phyloP scores from a whole-genome alignment of 2,888 invertebrate genomes.

The Conomelus anceps region DNA sequence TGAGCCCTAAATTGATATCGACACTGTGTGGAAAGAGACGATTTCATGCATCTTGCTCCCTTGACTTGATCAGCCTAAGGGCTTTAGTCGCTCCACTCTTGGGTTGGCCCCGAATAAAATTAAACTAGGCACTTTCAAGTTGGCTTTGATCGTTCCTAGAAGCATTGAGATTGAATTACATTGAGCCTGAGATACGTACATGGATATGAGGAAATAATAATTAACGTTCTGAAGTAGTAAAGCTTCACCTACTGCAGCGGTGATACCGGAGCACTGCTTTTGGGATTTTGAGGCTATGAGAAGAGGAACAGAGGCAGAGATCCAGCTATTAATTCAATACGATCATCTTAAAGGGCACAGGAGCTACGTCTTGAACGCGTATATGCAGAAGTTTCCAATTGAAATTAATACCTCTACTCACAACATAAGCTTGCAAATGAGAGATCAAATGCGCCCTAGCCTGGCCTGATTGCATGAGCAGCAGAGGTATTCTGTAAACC shows the following conservation, averaged over 20 bases:
- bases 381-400: not conserved
- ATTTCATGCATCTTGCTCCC: not conserved
- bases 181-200: not conserved
- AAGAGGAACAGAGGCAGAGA: not conserved
- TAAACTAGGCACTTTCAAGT: not conserved
- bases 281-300: not conserved
- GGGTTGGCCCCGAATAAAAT: not conserved
- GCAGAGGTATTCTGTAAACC: not conserved
- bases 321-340: not conserved
- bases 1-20: not conserved
- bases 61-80: not conserved
- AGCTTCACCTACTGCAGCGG: not conserved
- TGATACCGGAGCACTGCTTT: too few species aligned
- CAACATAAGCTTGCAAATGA: not conserved
- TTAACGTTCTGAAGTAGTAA: not conserved
- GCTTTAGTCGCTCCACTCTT: not conserved
- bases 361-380: not conserved
- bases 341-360: not conserved
- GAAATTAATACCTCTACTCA: not conserved
- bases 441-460: not conserved
- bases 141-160: not conserved
- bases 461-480: not conserved
- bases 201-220: not conserved
- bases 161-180: not conserved
- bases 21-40: not conserved